Evolutionary conservation across 2,797 vertebrate genomes (phyloP), one percentile per base, ranked within the genome.

Genomic region (Tympanoctomys barrerae): DNA sequence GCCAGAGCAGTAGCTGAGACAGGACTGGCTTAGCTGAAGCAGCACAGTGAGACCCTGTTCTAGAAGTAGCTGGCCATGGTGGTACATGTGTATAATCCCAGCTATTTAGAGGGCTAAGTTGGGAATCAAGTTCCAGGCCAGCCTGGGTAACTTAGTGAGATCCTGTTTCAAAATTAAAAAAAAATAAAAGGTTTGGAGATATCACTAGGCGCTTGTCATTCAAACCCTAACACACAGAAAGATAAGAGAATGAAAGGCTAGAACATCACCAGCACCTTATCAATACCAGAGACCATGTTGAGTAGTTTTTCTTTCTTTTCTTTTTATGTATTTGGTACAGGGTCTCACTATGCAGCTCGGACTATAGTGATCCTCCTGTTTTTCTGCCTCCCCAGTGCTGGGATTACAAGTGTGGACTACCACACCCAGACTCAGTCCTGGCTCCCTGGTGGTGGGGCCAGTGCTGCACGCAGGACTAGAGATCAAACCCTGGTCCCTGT

Each of bases 241-340:
- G 21, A 19, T 70, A 79, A n/a, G 42, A 71, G 92, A 94, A 93
- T 22, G 19, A 95, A 95, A 86, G 54, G 59, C 52, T 71, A 94
- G 2, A 90, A 85, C 8, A 86, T 57, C 86, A 75, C 81, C 8
- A 86, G 64, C 86, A 75, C 81, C 80, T 28, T 52, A 16, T 49
- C 87, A 83, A 46, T 57, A 93, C 42, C 42, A 75, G 19, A 91
- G 66, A 54, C 22, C 79, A 26, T n/a, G 26, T 24, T 57, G 31
- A 64, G 31, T 10, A 64, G 61, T 52, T 52, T 52, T 52, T 52
- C 11, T 52, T 49, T 49, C 11, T 49, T 49, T 49, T 49, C 11
- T 49, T 49, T 49, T 49, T 49, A 49, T 49, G 49, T 49, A 49
- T 49, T 7, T 49, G 49, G 49, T 49, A 52, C 52, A 52, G 52